phyloP scores from a whole-genome alignment of 1,140 invertebrate genomes.

The Arion vulgaris region DNA sequence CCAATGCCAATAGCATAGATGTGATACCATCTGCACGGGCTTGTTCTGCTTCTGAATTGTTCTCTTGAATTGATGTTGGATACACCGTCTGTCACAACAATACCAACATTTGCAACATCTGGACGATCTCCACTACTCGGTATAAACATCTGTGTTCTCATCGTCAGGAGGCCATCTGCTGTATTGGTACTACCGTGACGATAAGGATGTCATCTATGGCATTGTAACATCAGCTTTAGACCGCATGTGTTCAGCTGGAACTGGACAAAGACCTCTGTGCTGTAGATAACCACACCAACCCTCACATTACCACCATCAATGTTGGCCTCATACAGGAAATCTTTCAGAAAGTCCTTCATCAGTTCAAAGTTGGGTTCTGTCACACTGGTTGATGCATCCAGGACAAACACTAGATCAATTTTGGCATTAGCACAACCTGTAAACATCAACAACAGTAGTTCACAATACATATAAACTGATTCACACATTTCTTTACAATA shows the following conservation, averaged over 20 bases:
- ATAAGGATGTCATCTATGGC: constrained; percentile 21
- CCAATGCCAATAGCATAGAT: constrained; percentile 32
- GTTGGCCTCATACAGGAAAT: constrained; percentile 10
- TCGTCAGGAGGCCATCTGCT: constrained; percentile 10
- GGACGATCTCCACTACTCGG: constrained; percentile 12
- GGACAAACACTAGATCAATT: constrained; percentile 24
- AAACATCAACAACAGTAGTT: background rate
- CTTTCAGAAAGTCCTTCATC: constrained; percentile 31
- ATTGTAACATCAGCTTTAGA: constrained; percentile 16
- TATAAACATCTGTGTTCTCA: constrained; percentile 16
- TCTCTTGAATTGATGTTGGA: constrained; percentile 23
- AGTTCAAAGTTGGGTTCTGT: constrained; percentile 27
- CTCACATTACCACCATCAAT: constrained; percentile 25
- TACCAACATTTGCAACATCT: constrained; percentile 15
- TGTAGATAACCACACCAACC: constrained; percentile 23
- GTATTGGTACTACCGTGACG: constrained; percentile 22
- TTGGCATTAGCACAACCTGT: constrained; percentile 20
- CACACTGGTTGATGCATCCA: constrained; percentile 29
- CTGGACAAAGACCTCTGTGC: constrained; percentile 17
- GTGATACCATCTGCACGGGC: constrained; percentile 15
- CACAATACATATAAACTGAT: no score
- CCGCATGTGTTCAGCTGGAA: constrained; percentile 6
- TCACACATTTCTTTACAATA: no score
- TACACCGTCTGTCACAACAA: constrained; percentile 29
- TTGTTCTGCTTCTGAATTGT: constrained; percentile 28